Percentiles rank a stretch among this genome's conserved stretches.
Conservation (phyloP, 2,888 invertebrate genomes). For the Isoperla grammatica region DNA sequence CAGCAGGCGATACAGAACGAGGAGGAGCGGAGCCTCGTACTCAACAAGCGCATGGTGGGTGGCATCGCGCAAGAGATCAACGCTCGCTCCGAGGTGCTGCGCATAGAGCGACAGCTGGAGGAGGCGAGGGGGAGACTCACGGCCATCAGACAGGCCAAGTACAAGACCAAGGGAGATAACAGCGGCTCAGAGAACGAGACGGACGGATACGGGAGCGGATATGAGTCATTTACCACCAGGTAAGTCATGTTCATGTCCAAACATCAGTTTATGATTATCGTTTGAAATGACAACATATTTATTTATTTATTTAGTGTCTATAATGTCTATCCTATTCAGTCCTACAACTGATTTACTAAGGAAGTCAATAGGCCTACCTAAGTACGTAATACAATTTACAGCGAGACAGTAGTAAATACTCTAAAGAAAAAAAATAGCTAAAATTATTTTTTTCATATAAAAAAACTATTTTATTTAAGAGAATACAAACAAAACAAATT, state of each 20-base stretch:
- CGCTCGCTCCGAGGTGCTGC: slow-evolving; percentile 82
- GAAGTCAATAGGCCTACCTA: no score
- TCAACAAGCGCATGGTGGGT: slow-evolving; percentile 91
- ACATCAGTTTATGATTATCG: not conserved
- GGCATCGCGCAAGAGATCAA: slow-evolving; percentile 96
- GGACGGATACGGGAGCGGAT: slow-evolving; percentile 54
- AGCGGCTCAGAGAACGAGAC: slow-evolving; percentile 42
- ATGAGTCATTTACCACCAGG: slow-evolving; percentile 62
- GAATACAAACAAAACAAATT: no score
- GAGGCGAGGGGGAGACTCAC: slow-evolving; percentile 87
- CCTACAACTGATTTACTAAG: no score
- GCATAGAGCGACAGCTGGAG: slow-evolving; percentile 90
- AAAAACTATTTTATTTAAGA: no score
- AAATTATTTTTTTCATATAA: no score
- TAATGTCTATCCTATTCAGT: not conserved
- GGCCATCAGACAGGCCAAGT: slow-evolving; percentile 89
- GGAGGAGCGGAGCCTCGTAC: slow-evolving; percentile 84
- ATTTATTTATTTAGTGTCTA: not conserved
- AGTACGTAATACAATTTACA: no score
- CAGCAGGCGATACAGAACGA: slow-evolving; percentile 87
- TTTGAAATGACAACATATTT: not conserved
- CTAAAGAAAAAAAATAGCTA: no score
- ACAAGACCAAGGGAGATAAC: slow-evolving; percentile 64
- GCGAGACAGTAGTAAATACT: no score
- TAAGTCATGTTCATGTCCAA: slow-evolving; percentile 38